Evolutionary conservation across 2,888 invertebrate species (phyloP), one percentile per base, ranked within the genome.

Genomic region (Nasonia oneida): DNA sequence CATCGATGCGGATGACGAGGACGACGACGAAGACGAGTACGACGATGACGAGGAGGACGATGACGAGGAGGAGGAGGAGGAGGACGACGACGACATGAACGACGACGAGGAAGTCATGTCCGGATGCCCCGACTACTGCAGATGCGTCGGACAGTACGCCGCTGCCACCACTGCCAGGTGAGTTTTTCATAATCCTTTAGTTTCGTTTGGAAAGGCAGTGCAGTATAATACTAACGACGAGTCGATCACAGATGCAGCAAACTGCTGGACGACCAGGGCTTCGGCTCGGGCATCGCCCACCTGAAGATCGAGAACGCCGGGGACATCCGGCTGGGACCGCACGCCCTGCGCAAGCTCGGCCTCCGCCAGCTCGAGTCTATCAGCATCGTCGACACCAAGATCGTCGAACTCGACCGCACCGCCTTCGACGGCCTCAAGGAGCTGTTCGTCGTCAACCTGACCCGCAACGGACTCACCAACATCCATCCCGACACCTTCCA

Each of bases 401-500:
- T 97, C 90, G 94, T 95, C 74, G 94, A 95, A 83, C 94, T 97
- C 88, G 95, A 96, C 89, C 95, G 95, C 33, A 95, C 95, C 76
- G 97, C 97, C 0, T 97, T 97, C 94, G 94, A 95, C 87, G 96
- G 95, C 5, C 94, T 97, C 80, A 94, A 95, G 33, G 95, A 96
- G 87, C 93, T 97, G 47, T 96, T 96, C 89, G 95, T 96, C 33
- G 95, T 97, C 0, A 95, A 96, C 90, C 94, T 97, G 85, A 95
- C 96, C 2, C 95, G 96, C 90, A 96, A 96, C 86, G 95, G 95
- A 83, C 94, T 97, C 39, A 95, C 95, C 85, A 94, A 94, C 83
- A 94, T 97, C 77, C 95, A 96, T 89, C 95, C 96, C 0, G 95
- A 96, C 89, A 96, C 96, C 1, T 97, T 97, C 92, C 95, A 95